A percentile compares a stretch with the other conserved stretches of the same genome.
Conservation (phyloP, 2,888 invertebrate genomes). For the Zele albiditarsus region DNA sequence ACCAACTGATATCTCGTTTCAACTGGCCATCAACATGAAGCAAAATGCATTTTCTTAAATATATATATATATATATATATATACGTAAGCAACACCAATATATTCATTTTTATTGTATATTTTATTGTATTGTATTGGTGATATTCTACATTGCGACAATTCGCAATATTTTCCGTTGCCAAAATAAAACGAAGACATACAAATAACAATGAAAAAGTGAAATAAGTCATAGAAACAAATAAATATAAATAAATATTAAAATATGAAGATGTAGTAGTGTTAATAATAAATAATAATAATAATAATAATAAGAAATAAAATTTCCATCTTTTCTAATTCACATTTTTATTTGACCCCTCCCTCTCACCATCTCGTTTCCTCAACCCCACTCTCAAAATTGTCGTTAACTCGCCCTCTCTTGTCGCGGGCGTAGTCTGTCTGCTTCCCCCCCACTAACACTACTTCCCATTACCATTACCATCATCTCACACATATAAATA, state of each 20-base stretch:
- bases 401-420: slow-evolving; percentile 4
- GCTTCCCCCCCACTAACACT: slow-evolving; percentile 14
- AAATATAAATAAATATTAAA: background rate
- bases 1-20: background rate
- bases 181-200: background rate
- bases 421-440: slow-evolving; percentile 19
- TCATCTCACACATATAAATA: background rate
- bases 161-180: slow-evolving; percentile 9
- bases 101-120: background rate
- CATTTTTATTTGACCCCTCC: background rate
- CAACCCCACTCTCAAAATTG: background rate
- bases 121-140: background rate
- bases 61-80: background rate
- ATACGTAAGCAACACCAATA: no score
- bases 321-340: background rate
- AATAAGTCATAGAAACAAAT: background rate
- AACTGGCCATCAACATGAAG: slow-evolving; percentile 3
- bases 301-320: background rate
- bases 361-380: background rate
- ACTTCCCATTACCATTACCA: background rate
- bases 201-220: background rate
- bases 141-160: slow-evolving; percentile 2
- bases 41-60: background rate
- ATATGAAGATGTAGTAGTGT: background rate
- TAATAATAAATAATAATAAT: no score